Evolutionary conservation across 2,113 vertebrate species (phyloP).

Genomic region (Caretta caretta): DNA sequence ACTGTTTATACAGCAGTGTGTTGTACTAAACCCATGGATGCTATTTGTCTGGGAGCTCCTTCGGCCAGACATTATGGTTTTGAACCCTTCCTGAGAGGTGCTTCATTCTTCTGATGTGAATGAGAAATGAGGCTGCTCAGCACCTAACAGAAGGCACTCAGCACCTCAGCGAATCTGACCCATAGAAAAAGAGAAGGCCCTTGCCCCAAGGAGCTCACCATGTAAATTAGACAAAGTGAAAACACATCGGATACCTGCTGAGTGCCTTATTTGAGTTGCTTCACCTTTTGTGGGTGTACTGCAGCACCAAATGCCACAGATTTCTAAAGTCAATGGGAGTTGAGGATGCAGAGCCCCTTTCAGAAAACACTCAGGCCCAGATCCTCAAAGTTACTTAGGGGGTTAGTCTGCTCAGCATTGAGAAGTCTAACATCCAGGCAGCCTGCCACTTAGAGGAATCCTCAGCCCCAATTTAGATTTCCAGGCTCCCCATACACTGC

Average conservation of each 20-base stretch:
- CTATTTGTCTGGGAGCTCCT: neutral
- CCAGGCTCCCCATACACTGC: neutral
- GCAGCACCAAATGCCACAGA: neutral
- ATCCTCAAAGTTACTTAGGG: neutral
- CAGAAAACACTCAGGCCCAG: neutral
- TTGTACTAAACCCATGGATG: neutral
- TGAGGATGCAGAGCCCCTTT: neutral
- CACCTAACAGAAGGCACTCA: neutral
- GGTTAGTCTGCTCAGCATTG: neutral
- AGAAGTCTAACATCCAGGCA: neutral
- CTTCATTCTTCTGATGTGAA: neutral
- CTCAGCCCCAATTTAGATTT: neutral
- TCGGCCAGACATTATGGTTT: fast-evolving
- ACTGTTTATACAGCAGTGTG: neutral
- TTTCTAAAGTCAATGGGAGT: neutral
- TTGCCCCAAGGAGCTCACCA: neutral
- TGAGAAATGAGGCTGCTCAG: conserved; percentile 9
- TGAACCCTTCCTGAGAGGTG: neutral
- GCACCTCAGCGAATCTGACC: neutral
- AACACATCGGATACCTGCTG: neutral
- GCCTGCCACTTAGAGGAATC: neutral
- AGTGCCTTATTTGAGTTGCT: conserved; percentile 11
- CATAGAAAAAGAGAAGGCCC: neutral
- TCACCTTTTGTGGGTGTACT: neutral
- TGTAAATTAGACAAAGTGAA: neutral